Conservation (phyloP, 2,888 invertebrate species). For the Stenodera caucasica region DNA sequence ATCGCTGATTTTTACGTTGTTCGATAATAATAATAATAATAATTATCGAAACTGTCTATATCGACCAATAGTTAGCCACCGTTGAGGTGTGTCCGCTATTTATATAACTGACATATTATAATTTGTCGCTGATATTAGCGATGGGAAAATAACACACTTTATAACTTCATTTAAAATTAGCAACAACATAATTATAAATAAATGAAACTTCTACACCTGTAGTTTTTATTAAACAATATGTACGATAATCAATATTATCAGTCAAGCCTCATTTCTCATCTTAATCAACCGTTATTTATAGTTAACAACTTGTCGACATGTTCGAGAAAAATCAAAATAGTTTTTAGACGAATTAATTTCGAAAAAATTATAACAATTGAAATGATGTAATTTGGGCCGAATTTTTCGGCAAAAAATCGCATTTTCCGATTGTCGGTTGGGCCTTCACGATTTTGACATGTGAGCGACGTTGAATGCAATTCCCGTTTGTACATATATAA, state of each 20-base stretch:
- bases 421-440: too few species aligned
- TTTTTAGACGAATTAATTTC: too few species aligned
- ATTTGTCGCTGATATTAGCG: not conserved
- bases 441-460: conserved; percentile 20
- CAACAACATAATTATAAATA: too few species aligned
- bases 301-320: not conserved
- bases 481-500: too few species aligned
- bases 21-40: conserved; percentile 9
- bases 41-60: too few species aligned
- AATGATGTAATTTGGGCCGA: too few species aligned
- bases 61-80: not conserved
- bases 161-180: too few species aligned
- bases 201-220: not conserved
- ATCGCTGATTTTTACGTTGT: conserved; percentile 25
- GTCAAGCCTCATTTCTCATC: conserved; percentile 1
- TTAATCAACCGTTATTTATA: not conserved
- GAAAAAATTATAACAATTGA: too few species aligned
- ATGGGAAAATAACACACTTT: not conserved
- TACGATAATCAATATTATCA: conserved; percentile 1
- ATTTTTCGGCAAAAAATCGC: too few species aligned
- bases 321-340: not conserved
- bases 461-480: conserved; percentile 30
- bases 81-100: not conserved
- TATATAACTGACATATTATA: too few species aligned
- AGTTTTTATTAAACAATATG: not conserved